These are phyloP conservation scores for Ellobium chinense DNA, from an alignment of 2,888 invertebrate genomes.

Conservation along the genomic window DNA sequence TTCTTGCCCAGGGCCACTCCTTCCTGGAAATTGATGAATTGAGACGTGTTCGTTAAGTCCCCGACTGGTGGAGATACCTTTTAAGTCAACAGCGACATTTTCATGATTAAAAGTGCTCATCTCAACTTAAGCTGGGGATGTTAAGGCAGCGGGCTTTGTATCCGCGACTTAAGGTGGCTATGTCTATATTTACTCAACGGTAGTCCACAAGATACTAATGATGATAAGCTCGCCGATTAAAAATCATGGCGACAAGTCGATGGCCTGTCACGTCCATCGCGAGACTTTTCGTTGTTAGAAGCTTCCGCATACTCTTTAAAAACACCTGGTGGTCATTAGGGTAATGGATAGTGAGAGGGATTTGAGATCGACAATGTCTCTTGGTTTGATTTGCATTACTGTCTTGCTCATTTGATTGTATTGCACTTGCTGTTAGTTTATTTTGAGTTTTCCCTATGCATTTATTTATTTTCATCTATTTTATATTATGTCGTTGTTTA, in stretches of 20 bases:
- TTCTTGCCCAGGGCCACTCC: slow-evolving; percentile 25
- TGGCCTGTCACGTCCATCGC: too few relatives aligned
- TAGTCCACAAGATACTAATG: slow-evolving; percentile 37
- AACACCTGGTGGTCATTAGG: too few relatives aligned
- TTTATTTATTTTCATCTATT: too few relatives aligned
- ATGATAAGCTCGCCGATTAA: slow-evolving; percentile 39
- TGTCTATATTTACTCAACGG: slow-evolving; percentile 31
- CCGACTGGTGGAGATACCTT: slow-evolving; percentile 21
- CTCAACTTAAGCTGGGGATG: slow-evolving; percentile 34
- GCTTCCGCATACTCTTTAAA: too few relatives aligned
- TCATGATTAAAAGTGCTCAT: slow-evolving; percentile 32
- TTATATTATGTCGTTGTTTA: too few relatives aligned
- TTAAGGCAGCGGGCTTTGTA: slow-evolving; percentile 26
- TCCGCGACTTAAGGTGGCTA: slow-evolving; percentile 33
- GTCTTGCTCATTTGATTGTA: too few relatives aligned
- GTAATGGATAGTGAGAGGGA: too few relatives aligned
- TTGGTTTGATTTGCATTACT: too few relatives aligned
- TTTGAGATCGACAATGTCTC: too few relatives aligned
- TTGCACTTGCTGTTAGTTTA: too few relatives aligned
- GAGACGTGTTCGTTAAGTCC: slow-evolving; percentile 35
- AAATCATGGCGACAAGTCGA: slow-evolving; percentile 30
- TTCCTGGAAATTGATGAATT: slow-evolving; percentile 28
- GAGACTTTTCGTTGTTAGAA: too few relatives aligned
- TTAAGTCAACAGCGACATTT: slow-evolving; percentile 28
- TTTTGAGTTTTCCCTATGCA: too few relatives aligned